phyloP scores from a whole-genome alignment of 2,888 invertebrate genomes.

The Onchidella celtica region DNA sequence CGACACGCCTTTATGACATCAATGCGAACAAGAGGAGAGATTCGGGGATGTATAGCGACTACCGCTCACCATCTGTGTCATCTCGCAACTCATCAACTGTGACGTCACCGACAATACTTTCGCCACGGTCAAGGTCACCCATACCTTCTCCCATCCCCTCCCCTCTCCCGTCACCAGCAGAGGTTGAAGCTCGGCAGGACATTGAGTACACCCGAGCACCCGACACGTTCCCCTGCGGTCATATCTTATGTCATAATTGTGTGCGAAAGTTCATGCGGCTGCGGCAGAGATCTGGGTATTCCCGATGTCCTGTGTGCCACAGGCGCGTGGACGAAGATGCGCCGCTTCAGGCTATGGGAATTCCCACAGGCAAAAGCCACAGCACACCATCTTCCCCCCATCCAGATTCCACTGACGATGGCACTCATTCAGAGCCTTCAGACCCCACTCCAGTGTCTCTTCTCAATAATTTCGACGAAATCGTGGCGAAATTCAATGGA shows the following conservation, averaged over 20 bases:
- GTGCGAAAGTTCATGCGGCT: slow-evolving; percentile 63
- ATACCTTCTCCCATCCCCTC: slow-evolving; percentile 17
- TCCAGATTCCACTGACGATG: slow-evolving; percentile 52
- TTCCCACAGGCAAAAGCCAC: slow-evolving; percentile 10
- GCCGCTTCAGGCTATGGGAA: slow-evolving; percentile 50
- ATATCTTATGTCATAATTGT: slow-evolving; percentile 73
- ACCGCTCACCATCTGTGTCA: slow-evolving; percentile 28
- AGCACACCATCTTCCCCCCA: slow-evolving; percentile 8
- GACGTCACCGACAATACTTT: background rate
- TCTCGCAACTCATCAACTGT: slow-evolving; percentile 27
- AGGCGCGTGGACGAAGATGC: slow-evolving; percentile 48
- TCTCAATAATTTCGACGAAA: slow-evolving; percentile 72
- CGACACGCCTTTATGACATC: slow-evolving; percentile 54
- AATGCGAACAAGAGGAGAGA: slow-evolving; percentile 45
- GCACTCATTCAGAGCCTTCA: slow-evolving; percentile 44
- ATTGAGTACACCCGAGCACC: slow-evolving; percentile 71
- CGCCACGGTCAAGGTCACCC: slow-evolving; percentile 1
- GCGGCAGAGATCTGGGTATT: slow-evolving; percentile 48
- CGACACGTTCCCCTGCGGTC: slow-evolving; percentile 76
- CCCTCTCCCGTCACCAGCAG: slow-evolving; percentile 27
- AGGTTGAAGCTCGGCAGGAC: slow-evolving; percentile 45
- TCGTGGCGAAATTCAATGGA: slow-evolving; percentile 70
- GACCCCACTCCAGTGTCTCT: slow-evolving; percentile 63
- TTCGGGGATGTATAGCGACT: slow-evolving; percentile 25
- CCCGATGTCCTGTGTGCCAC: slow-evolving; percentile 59